phyloP scores from a whole-genome alignment of 2,888 invertebrate species.

The Parapristionchus giblindavisi region DNA sequence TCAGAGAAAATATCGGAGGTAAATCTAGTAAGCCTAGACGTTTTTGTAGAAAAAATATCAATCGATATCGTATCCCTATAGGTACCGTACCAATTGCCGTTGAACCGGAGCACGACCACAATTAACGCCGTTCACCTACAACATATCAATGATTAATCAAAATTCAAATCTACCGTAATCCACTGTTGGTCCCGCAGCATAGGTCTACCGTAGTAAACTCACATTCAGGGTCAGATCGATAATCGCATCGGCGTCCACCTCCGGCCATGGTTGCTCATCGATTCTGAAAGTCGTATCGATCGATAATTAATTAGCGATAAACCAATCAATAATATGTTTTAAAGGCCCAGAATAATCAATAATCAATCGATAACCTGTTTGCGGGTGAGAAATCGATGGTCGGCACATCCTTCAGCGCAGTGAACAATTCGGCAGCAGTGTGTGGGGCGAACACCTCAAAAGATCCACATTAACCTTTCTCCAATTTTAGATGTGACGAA shows the following conservation, averaged over 20 bases:
- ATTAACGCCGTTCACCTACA: slow-evolving; percentile 57
- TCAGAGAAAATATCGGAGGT: not conserved
- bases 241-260: slow-evolving; percentile 56
- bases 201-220: no score
- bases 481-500: no score
- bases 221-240: slow-evolving; percentile 56
- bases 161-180: not conserved
- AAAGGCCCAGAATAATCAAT: not conserved
- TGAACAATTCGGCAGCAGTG: slow-evolving; percentile 55
- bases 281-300: no score
- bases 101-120: slow-evolving; percentile 53
- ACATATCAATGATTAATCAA: slow-evolving; percentile 13
- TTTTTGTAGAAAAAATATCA: no score
- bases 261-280: slow-evolving; percentile 59
- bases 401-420: slow-evolving; percentile 45
- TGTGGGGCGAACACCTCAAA: slow-evolving; percentile 52
- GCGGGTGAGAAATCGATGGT: slow-evolving; percentile 36
- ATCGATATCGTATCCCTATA: not conserved
- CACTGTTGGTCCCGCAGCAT: not conserved
- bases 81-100: slow-evolving; percentile 38
- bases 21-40: no score
- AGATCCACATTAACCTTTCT: no score
- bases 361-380: slow-evolving; percentile 9
- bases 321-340: not conserved
- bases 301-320: not conserved